Base-by-base conservation (phyloP, 2,797 vertebrate species). In the Anableps anableps region DNA sequence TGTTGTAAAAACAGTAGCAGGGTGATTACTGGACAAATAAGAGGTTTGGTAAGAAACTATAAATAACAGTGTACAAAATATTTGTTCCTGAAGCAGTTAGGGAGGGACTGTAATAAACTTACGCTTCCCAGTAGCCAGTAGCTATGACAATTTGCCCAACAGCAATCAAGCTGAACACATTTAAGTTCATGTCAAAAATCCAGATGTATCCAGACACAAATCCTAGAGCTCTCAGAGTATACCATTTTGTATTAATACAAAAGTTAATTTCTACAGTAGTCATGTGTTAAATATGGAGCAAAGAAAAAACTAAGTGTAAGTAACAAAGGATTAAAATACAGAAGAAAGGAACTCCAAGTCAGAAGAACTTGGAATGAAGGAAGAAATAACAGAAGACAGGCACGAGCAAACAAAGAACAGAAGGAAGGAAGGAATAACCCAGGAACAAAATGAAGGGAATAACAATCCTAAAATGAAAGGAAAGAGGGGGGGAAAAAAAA, bases 21-120 rank as follows among this genome's bases (percentile, higher is more conserved):
- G 23, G 38, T 71, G 38, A 64, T 71, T 64, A 72, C 55, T 47
- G 41, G 43, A 29, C 13, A 48, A 47, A 73, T 62, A 34, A 79
- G 8, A 48, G 14, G 23, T 64, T 34, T 64, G 55, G 17, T 10
- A 13, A 31, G 13, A 75, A 62, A 43, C 43, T 29, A n/a, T 45
- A 17, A 58, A 31, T 31, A 19, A 60, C 45, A 48, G 6, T 62
- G 43, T 34, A 9, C 29, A 16, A 62, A 75, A 48, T 47, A 13
- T 64, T 48, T 48, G 23, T 34, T 76, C 6, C 43, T 76, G 45
- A 76, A 64, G 43, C 5, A 75, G 38, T 13, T 29, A 6, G 26
- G 1, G 41, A n/a, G n/a, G 0, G 38, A 70, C 16, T 70, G 11
- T n/a, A 14, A 26, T 43, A 43, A 43, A 70, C 36, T n/a, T n/a